Conservation (phyloP, 2,797 vertebrate species). For the Ctenosaura bakeri region DNA sequence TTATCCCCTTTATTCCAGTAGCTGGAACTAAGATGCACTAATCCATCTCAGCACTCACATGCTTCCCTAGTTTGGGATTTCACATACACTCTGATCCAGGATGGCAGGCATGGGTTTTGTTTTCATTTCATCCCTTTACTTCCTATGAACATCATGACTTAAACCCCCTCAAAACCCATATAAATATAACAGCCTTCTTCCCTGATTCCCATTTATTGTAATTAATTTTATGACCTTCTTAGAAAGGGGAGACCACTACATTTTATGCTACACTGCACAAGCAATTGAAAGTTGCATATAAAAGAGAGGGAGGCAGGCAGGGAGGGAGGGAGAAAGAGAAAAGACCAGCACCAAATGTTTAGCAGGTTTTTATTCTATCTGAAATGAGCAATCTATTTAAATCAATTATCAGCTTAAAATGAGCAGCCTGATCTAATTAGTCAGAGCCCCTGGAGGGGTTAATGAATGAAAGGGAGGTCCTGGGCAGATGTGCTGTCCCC, state of each 20-base stretch:
- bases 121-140: constrained; percentile 65
- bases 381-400: constrained; percentile 89
- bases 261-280: constrained; percentile 90
- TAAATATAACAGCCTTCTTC: constrained; percentile 65
- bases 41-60: constrained; percentile 40
- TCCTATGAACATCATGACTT: constrained; percentile 75
- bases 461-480: constrained; percentile 84
- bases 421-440: constrained; percentile 88
- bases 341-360: constrained; percentile 90
- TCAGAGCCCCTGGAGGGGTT: constrained; percentile 83
- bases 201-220: constrained; percentile 82
- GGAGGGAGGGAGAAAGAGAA: constrained; percentile 55
- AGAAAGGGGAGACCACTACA: constrained; percentile 84
- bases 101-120: constrained; percentile 59
- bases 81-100: constrained; percentile 24
- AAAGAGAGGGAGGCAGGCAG: constrained; percentile 67
- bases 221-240: constrained; percentile 87
- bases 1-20: not conserved
- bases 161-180: constrained; percentile 60
- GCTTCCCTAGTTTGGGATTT: constrained; percentile 27
- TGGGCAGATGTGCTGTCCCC: constrained; percentile 80
- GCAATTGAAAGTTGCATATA: constrained; percentile 91
- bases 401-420: constrained; percentile 90
- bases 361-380: constrained; percentile 88
- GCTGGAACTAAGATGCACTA: not conserved